These are phyloP conservation scores for Morinoia aosen DNA, from an alignment of 2,888 invertebrate genomes.

Conservation along the genomic window DNA sequence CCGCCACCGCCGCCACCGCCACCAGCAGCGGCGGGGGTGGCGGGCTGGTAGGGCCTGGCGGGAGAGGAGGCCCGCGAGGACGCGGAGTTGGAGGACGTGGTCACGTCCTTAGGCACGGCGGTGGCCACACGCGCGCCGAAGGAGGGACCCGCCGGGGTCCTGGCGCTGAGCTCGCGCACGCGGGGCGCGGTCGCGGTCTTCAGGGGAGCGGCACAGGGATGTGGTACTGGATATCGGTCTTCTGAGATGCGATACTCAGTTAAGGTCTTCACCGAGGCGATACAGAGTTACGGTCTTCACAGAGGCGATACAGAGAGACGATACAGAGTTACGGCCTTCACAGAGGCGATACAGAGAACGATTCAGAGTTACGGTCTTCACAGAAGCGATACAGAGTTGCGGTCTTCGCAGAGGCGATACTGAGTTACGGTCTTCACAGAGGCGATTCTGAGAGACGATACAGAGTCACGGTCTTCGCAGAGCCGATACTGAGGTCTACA, in stretches of 20 bases:
- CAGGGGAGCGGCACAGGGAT: background rate
- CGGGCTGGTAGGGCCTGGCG: background rate
- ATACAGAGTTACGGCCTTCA: no score
- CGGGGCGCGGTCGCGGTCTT: background rate
- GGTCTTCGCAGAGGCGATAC: background rate
- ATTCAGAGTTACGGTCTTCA: no score
- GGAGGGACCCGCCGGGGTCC: background rate
- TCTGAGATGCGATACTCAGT: background rate
- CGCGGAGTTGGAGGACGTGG: slow-evolving; percentile 20
- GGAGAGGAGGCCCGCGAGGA: slow-evolving; percentile 29
- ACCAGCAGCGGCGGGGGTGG: background rate
- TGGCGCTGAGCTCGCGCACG: no score
- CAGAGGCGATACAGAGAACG: no score
- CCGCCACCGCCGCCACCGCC: background rate
- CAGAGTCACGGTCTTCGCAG: no score
- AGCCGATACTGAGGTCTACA: no score
- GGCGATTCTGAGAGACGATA: background rate
- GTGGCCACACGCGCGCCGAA: background rate
- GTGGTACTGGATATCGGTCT: background rate
- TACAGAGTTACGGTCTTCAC: background rate
- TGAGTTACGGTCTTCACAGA: background rate
- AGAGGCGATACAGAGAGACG: background rate
- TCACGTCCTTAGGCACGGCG: slow-evolving; percentile 34
- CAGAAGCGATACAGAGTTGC: no score
- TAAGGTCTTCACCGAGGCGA: background rate